Base-by-base conservation (phyloP, 2,113 vertebrate genomes). In the Morphnarchus princeps region DNA sequence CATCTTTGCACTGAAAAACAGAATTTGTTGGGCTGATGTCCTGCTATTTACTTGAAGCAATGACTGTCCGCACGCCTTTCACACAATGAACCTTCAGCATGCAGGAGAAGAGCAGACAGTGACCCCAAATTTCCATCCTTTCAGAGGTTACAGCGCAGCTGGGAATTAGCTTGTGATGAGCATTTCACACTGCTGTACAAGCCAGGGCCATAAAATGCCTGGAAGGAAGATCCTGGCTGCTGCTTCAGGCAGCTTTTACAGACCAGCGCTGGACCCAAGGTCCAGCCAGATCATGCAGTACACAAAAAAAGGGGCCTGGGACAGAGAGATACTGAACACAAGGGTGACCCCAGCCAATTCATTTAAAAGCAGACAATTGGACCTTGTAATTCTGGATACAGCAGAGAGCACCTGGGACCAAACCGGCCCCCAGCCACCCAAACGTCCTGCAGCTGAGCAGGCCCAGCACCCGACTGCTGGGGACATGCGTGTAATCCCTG, bases 71-170 rank as follows among this genome's bases (percentile, higher is more conserved):
- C 5, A 4, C 43, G 50, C 50, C 31, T 49, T 31, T n/a, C 47
- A 28, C 29, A 24, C 31, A 1, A 16, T 0, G 1, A 61, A 57
- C 61, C 54, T 38, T 34, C 0, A 0, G 18, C 1, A 0, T 1
- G 7, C 54, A n/a, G 34, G 8, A 13, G 24, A 34, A 58, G 11
- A 66, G 55, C 34, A 5, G 31, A 13, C 24, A 11, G 50, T 1
- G 10, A 59, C 25, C 72, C 43, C 0, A 0, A 12, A 50, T 31
- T 50, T 81, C 82, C 49, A 28, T 11, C 42, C 67, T 31, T 40
- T 19, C 24, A 8, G 63, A 32, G 66, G 70, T 14, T 16, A 52
- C 1, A 1, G 49, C 0, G 24, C 2, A 1, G 25, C 43, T 28
- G 54, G 36, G 34, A 76, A 36, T 47, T 32, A n/a, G 22, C 1